These are phyloP conservation scores for Sanderia malayensis DNA, from an alignment of 30 jellyfish, hydroid and myxozoan species.

Conservation along the genomic window DNA sequence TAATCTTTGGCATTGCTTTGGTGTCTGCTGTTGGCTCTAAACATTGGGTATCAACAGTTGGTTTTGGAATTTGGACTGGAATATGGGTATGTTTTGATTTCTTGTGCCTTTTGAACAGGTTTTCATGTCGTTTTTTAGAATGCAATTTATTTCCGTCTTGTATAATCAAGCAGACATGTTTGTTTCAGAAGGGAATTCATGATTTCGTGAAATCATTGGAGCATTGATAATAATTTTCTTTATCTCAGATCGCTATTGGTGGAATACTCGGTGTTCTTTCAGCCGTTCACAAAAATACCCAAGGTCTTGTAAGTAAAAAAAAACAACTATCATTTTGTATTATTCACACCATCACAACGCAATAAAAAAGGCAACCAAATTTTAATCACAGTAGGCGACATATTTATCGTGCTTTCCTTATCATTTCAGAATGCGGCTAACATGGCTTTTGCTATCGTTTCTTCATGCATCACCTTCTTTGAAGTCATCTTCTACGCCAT, in stretches of 20 bases:
- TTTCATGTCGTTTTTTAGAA: neutral
- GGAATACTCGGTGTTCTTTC: constrained; percentile 54
- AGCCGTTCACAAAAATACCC: constrained; percentile 21
- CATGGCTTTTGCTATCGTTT: neutral
- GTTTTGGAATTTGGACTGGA: constrained; percentile 60
- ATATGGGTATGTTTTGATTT: constrained; percentile 28
- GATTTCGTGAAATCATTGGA: neutral
- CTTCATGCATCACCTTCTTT: neutral
- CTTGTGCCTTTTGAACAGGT: neutral
- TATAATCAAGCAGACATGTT: too few species aligned
- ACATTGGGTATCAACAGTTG: constrained; percentile 39
- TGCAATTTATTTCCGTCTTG: too few species aligned
- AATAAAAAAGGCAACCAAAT: neutral
- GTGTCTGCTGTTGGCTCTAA: constrained; percentile 3
- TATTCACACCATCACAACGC: neutral
- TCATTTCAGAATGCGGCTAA: neutral
- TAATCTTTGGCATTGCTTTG: constrained; percentile 29
- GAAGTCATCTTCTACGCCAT: neutral
- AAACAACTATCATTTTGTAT: neutral
- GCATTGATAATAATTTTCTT: neutral
- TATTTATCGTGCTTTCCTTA: neutral
- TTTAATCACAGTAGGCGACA: neutral
- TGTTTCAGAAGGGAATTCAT: too few species aligned
- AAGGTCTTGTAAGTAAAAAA: constrained; percentile 31
- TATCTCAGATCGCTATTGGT: constrained; percentile 31